phyloP scores from a whole-genome alignment of 2,797 vertebrate genomes.

The Lepilemur septentrionalis region DNA sequence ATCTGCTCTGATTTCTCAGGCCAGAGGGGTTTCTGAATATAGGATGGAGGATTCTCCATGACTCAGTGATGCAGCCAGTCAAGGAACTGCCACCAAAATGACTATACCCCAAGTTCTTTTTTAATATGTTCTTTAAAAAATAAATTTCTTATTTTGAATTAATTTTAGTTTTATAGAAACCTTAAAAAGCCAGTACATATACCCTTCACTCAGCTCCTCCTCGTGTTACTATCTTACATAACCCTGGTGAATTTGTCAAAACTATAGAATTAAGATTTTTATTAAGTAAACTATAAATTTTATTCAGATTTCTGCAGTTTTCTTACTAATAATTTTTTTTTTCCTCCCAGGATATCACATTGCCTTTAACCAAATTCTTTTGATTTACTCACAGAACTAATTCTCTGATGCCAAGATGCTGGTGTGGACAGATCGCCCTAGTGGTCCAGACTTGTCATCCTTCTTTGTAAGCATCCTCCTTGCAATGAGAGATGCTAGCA shows the following conservation, averaged over 20 bases:
- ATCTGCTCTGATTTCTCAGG: not conserved
- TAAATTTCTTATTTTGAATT: not conserved
- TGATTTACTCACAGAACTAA: not conserved
- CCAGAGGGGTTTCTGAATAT: not conserved
- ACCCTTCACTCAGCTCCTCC: not conserved
- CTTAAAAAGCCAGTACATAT: not conserved
- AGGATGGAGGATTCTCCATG: not conserved
- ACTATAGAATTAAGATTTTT: not conserved
- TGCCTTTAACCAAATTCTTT: slow-evolving; percentile 17
- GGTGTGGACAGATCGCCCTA: not conserved
- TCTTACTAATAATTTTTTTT: not conserved
- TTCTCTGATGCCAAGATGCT: not conserved
- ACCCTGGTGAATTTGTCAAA: slow-evolving; percentile 11
- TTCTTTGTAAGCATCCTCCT: not conserved
- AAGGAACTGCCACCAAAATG: not conserved
- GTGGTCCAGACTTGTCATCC: not conserved
- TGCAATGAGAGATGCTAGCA: not conserved
- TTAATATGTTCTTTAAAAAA: not conserved
- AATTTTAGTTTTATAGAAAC: not conserved
- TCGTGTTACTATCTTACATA: not conserved
- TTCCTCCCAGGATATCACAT: not conserved
- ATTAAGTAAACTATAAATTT: not conserved
- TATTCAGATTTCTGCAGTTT: not conserved
- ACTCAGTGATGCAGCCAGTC: not conserved
- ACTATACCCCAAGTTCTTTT: not conserved